Evolutionary conservation across 2,888 invertebrate genomes (phyloP), one percentile per base, ranked within the genome.

Genomic region (Caenorhabditis virilis): DNA sequence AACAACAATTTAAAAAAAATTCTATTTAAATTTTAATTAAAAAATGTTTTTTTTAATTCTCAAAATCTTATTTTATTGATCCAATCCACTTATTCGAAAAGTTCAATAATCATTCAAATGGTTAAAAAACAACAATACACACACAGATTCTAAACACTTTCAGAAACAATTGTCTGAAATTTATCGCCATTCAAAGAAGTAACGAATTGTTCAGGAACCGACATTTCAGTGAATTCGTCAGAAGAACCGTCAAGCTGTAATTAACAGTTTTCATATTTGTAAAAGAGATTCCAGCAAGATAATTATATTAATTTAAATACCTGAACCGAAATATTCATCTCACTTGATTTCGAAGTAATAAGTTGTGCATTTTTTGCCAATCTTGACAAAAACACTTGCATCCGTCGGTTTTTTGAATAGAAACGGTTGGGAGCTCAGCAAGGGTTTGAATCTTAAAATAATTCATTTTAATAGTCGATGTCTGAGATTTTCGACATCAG

Each of bases 361-460:
- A 98, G 90, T 86, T 93, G 93, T 30, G 92, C 91, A 50, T 89
- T 88, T 70, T 92, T 85, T 1, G 95, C 92, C 25, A 92, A 90
- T 77, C 89, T 88, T 81, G 91, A 93, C 84, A 98, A 88, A 87
- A 92, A 98, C 87, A 98, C 91, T 88, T 95, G 57, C 95, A 94
- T 23, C 97, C 97, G 85, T 98, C 97, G 53, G 95, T 95, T 88
- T 98, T 98, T 86, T 98, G 97, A 83, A 98, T 91, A 30, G 92
- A 91, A 79, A 98, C 89, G 11, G 95, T 97, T 57, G 95, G 95
- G 82, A 95, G 92, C 84, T 90, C 91, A 60, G 93, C 94, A 82
- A 93, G 87, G 48, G 92, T 92, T 93, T 93, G 85, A 13, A 84
- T 78, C 35, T 39, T 9, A 15, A 39, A 30, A n/a, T n/a, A n/a